These are phyloP conservation scores for Gadus macrocephalus DNA, from an alignment of 2,113 vertebrate genomes.

Conservation along the genomic window DNA sequence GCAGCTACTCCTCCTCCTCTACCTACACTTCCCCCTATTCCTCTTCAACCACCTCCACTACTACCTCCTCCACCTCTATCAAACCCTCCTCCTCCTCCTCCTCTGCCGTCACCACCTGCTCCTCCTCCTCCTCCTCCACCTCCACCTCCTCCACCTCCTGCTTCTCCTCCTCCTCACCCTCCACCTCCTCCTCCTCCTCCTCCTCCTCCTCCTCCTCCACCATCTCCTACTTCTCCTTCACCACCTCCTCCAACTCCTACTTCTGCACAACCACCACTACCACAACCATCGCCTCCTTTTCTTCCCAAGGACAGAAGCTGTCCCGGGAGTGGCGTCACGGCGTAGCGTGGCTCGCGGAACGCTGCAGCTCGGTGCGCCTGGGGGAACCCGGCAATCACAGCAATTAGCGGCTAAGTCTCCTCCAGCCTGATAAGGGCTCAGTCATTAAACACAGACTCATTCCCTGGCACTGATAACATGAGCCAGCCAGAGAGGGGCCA, in stretches of 20 bases:
- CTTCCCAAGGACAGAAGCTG: conserved; percentile 68
- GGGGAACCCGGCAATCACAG: conserved; percentile 72
- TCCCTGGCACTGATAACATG: conserved; percentile 69
- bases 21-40: conserved; percentile 3
- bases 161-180: conserved; percentile 1
- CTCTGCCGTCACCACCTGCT: neutral
- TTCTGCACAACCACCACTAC: conserved; percentile 12
- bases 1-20: too few relatives aligned
- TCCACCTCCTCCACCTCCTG: too few relatives aligned
- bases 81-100: conserved; percentile 18
- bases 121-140: too few relatives aligned
- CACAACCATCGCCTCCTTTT: conserved; percentile 51
- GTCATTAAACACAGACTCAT: conserved; percentile 76
- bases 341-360: conserved; percentile 53
- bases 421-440: conserved; percentile 74
- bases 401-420: conserved; percentile 77
- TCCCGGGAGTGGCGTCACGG: conserved; percentile 47
- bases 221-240: conserved; percentile 1
- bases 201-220: too few relatives aligned
- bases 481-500: conserved; percentile 51
- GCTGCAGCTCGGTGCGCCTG: conserved; percentile 55
- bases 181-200: neutral
- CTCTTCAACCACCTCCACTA: neutral
- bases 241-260: conserved; percentile 21
- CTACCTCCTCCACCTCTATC: conserved; percentile 6